Evolutionary conservation across 1,140 invertebrate species (phyloP).

Genomic region (Tetramorium alpestre): DNA sequence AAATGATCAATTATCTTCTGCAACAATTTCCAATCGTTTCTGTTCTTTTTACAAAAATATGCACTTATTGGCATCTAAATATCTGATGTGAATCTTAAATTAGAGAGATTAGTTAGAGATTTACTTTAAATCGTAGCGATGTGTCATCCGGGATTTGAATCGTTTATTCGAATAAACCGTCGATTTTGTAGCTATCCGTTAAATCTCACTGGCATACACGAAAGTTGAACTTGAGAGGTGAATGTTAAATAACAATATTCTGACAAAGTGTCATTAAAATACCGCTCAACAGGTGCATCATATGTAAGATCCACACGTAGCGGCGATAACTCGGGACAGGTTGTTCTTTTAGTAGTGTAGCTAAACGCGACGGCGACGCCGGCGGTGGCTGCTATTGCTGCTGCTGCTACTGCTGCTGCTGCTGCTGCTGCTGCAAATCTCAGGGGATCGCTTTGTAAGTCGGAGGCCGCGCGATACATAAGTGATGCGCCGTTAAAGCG

Average conservation of each 20-base stretch:
- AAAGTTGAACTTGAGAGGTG: neutral
- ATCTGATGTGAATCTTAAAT: neutral
- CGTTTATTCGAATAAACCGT: neutral
- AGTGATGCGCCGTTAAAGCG: conserved; percentile 83
- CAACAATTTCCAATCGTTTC: neutral
- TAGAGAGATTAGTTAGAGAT: neutral
- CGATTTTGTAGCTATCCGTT: neutral
- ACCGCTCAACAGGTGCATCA: conserved; percentile 82
- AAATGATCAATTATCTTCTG: neutral
- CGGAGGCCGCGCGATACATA: conserved; percentile 82
- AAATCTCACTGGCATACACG: neutral
- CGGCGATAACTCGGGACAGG: conserved; percentile 74
- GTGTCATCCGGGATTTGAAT: neutral
- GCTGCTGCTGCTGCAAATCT: conserved; percentile 74
- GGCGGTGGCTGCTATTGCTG: neutral
- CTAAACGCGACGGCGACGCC: conserved; percentile 72
- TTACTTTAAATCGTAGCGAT: neutral
- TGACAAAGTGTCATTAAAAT: conserved; percentile 63
- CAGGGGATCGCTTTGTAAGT: conserved; percentile 84
- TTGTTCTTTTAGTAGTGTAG: conserved; percentile 75
- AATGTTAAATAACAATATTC: conserved; percentile 44
- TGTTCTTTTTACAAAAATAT: neutral
- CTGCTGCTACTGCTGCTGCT: conserved; percentile 8
- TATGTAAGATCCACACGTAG: conserved; percentile 63
- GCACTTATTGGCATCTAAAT: neutral